These are phyloP conservation scores for Cossypha polioptera DNA, from an alignment of 2,797 vertebrate species.

Conservation along the genomic window DNA sequence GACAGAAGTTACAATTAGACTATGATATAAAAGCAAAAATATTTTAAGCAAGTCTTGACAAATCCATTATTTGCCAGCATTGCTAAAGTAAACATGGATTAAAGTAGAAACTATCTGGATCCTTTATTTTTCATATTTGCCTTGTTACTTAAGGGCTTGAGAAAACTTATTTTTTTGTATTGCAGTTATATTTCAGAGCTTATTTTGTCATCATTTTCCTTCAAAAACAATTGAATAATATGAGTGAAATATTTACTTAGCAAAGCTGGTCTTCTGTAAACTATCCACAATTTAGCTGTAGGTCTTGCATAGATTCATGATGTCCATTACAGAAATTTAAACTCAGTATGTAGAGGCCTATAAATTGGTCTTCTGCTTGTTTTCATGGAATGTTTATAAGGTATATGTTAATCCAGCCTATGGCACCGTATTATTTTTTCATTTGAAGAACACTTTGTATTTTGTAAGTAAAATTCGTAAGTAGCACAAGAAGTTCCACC, in stretches of 20 bases:
- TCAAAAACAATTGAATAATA: background rate
- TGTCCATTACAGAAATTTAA: background rate
- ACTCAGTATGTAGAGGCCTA: background rate
- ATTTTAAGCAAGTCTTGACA: background rate
- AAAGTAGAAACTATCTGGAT: background rate
- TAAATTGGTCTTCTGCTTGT: background rate
- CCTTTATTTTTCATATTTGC: background rate
- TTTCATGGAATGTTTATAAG: background rate
- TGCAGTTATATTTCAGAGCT: background rate
- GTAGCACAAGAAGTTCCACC: background rate
- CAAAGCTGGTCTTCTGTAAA: fast-evolving
- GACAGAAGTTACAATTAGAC: background rate
- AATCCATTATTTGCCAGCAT: background rate
- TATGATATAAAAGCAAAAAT: background rate
- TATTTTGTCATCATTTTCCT: background rate
- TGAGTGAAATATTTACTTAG: background rate
- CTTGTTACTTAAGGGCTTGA: background rate
- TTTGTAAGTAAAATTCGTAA: background rate
- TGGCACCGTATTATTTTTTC: background rate
- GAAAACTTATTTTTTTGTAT: background rate
- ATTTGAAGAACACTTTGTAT: background rate
- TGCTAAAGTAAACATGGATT: background rate
- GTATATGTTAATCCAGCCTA: background rate
- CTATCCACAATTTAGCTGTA: background rate
- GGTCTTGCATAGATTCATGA: background rate